Evolutionary conservation across 2,797 vertebrate genomes (phyloP), one percentile per base, ranked within the genome.

Genomic region (Sebastes alutus): DNA sequence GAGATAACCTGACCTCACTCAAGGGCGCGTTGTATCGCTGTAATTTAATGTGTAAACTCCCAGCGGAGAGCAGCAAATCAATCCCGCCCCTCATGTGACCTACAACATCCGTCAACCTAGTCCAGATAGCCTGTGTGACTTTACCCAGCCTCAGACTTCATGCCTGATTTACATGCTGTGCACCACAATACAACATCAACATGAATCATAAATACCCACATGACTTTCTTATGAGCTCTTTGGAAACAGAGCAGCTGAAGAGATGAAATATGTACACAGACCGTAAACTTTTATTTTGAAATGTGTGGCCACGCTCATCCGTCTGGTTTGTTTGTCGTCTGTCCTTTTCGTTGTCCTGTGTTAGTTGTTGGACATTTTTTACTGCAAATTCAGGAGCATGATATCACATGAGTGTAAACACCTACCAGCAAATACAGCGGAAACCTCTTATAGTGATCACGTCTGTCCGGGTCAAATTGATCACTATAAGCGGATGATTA

Each of bases 31-130:
- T 86, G 77, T 69, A n/a, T 77, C 16, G 23, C 67, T 61, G 54
- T 76, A 54, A 81, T 86, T 89, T 78, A 80, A 55, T 56, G 72
- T 80, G 77, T 88, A 84, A 86, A 82, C 78, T 78, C 74, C 66
- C 81, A 79, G 79, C n/a, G 42, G 77, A 1, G 73, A 82, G 70
- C 85, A 80, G 52, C 84, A 87, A 87, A 88, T 90, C 80, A 84
- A 75, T 79, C 30, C 22, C n/a, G 6, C 20, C 68, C 68, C 72
- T 62, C 29, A 72, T 46, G 66, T 81, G 78, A 83, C 86, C 87
- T 67, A 72, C 75, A 86, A 74, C 75, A 77, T 9, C 49, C 42
- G 72, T 81, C 67, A 69, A 32, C 70, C 73, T 35, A 4, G 22
- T 71, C 84, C 64, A 84, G 75, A 69, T 63, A 52, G 38, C 13